Evolutionary conservation across 2,113 vertebrate genomes (phyloP), one percentile per base, ranked within the genome.

Genomic region (Pyxicephalus adspersus): DNA sequence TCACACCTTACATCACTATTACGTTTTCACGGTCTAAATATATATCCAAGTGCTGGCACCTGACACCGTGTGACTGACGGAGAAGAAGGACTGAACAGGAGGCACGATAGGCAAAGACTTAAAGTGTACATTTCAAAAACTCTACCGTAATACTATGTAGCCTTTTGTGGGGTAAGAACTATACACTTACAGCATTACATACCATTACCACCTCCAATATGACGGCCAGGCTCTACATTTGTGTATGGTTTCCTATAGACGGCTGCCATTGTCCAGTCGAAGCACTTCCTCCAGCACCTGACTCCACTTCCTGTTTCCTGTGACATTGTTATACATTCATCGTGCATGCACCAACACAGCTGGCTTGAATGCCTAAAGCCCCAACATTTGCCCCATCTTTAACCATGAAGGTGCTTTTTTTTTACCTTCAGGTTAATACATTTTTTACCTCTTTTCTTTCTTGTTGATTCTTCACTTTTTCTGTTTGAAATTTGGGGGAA

Each of bases 21-120:
- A 77, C 75, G 61, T 52, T 25, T 77, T 65, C 75, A 64, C 63
- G 51, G 25, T 34, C 34, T 76, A 77, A 31, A 77, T 77, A 78
- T 67, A 78, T 38, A 15, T 20, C 25, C 68, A 26, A 52, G 52
- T 45, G 31, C 23, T 6, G 29, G 26, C 76, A 78, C 64, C 64
- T 67, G 64, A 78, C 16, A 34, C 19, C 64, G n/a, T 5, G 75
- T 77, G 76, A 67, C 76, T 67, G 76, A 16, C 45, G 25, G 22
- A 64, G 76, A 51, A 18, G n/a, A 7, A 45, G 15, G 1, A 25
- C 28, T 72, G 28, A 74, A 6, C 28, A 34, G n/a, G 29, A 15
- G 54, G 71, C 9, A 16, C 23, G 54, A 20, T 34, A 60, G 71
- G 8, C 22, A 26, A 52, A 54, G 67, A 58, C 22, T 3, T 70